These are phyloP conservation scores for Limonius californicus DNA, from an alignment of 1,140 invertebrate species.

Conservation along the genomic window DNA sequence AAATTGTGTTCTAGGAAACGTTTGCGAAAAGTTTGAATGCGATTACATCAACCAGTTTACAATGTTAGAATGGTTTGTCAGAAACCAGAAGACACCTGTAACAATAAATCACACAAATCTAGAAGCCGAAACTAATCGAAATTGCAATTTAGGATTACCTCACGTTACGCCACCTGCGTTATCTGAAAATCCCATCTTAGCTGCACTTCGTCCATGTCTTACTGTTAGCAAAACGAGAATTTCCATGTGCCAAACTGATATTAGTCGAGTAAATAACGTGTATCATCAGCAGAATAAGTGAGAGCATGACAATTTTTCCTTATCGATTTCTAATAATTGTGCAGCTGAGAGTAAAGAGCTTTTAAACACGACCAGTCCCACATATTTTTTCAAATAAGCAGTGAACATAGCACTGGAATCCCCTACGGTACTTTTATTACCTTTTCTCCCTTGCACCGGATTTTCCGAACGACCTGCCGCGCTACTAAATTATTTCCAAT, in stretches of 20 bases:
- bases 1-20: too few species aligned
- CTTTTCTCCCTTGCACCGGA: constrained; percentile 21
- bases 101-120: too few species aligned
- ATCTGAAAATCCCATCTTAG: not conserved
- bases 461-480: constrained; percentile 26
- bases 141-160: not conserved
- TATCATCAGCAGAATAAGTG: not conserved
- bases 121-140: not conserved
- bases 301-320: not conserved
- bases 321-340: not conserved
- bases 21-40: too few species aligned
- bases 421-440: constrained; percentile 23
- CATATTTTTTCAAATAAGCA: constrained; percentile 4
- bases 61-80: too few species aligned
- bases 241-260: not conserved
- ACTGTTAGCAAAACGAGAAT: too few species aligned
- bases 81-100: too few species aligned
- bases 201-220: not conserved
- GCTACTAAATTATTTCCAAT: constrained; percentile 29
- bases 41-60: too few species aligned
- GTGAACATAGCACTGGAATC: constrained; percentile 1
- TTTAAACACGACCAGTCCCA: not conserved
- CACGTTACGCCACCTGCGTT: not conserved
- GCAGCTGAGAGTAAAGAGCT: not conserved
- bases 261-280: too few species aligned